Evolutionary conservation across 2,888 invertebrate species (phyloP), one percentile per base, ranked within the genome.

Genomic region (Mechanitis mazaeus): DNA sequence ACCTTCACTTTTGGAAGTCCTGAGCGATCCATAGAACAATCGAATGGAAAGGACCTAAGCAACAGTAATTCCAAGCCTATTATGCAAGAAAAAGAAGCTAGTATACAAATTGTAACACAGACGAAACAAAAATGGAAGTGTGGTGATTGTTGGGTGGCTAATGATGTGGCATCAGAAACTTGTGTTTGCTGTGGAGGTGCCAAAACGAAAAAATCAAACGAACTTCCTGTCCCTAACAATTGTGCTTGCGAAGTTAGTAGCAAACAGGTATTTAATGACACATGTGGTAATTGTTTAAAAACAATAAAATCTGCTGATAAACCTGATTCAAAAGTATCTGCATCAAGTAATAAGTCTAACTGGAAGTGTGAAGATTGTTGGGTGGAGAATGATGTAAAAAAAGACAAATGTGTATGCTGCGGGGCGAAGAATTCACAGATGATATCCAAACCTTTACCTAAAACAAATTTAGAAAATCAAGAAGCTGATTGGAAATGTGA

Each of bases 301-400:
- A 65, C 61, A 65, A 55, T 50, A 31, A 72, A 70, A 35, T 70
- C 64, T 59, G 55, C 63, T 47, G 59, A 62, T 33, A 69, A 65
- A 56, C 60, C 64, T 11, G 38, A 62, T 12, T 53, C 66, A 6
- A 71, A 71, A 50, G 12, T 64, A 0, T 63, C 58, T 45, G 68
- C 71, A 7, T 61, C 69, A 6, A 64, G 71, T 0, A 81, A 76
- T 64, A 9, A 3, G 9, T 31, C 31, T n/a, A 31, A 6, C 2
- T 84, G 84, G 83, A 78, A 78, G 64, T 85, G 84, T 70, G 66
- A 68, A 2, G 75, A 75, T 28, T 84, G 84, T 67, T 80, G 77
- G 78, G 75, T 82, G 3, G 69, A 69, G 42, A 84, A 85, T 67
- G 73, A 77, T 0, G 67, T 69, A 4, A 67, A 35, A 57, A 70